Conservation (phyloP, 2,113 vertebrate genomes). For the Micromys minutus region DNA sequence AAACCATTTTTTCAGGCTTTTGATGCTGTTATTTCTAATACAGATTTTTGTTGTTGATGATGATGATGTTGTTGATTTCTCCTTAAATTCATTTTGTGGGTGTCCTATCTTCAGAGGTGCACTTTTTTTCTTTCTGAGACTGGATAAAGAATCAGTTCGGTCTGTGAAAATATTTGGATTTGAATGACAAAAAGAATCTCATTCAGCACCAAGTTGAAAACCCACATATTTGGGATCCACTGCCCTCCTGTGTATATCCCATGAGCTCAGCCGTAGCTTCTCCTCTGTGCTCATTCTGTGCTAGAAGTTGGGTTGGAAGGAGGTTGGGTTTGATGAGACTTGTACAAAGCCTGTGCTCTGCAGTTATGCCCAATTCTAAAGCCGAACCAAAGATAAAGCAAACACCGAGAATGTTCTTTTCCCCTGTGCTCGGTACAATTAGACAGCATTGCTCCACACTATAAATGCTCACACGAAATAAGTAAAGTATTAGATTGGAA, state of each 20-base stretch:
- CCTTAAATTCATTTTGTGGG: background rate
- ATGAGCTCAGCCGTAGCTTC: background rate
- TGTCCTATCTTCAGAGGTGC: background rate
- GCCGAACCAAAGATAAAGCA: background rate
- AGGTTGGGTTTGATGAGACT: background rate
- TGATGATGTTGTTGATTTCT: background rate
- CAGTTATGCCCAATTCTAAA: background rate
- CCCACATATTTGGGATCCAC: background rate
- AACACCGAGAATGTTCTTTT: conserved; percentile 35
- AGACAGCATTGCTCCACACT: conserved; percentile 47
- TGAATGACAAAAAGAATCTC: background rate
- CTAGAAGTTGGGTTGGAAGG: background rate
- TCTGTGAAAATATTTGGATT: background rate
- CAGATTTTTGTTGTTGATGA: background rate
- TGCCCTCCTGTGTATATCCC: accelerated
- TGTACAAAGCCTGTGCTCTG: background rate
- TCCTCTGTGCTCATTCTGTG: background rate
- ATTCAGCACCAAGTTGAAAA: background rate
- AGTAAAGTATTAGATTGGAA: conserved; percentile 63
- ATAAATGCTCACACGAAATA: conserved; percentile 60
- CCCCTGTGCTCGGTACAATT: conserved; percentile 48
- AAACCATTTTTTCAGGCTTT: conserved; percentile 10
- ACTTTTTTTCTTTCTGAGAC: background rate
- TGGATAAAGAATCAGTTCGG: background rate
- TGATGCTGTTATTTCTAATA: background rate